phyloP scores from a whole-genome alignment of 2,113 vertebrate species.

The Ranitomeya variabilis region DNA sequence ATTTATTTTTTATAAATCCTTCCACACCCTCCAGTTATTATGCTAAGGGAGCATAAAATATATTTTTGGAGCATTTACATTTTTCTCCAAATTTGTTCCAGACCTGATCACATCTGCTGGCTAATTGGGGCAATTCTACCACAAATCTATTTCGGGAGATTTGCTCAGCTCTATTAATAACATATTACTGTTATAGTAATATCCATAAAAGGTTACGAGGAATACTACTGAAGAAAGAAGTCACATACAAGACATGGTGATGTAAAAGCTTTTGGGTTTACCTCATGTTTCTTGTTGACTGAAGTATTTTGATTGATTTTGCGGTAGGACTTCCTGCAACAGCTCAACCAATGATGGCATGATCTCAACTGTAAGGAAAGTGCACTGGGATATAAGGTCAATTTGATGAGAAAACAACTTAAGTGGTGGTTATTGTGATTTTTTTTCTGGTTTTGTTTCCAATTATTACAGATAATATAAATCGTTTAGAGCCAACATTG shows the following conservation, averaged over 20 bases:
- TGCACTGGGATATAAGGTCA: conserved; percentile 46
- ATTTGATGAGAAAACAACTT: conserved; percentile 54
- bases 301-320: conserved; percentile 46
- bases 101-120: too few relatives aligned
- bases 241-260: background rate
- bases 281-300: conserved; percentile 27
- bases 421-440: conserved; percentile 49
- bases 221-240: background rate
- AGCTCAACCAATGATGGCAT: conserved; percentile 37
- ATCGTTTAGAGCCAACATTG: background rate
- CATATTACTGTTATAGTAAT: background rate
- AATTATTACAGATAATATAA: conserved; percentile 27
- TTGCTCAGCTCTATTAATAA: background rate
- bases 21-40: too few relatives aligned
- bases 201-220: background rate
- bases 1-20: too few relatives aligned
- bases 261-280: conserved; percentile 41
- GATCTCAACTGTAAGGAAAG: conserved; percentile 51
- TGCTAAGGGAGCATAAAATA: too few relatives aligned
- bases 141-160: too few relatives aligned
- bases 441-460: conserved; percentile 18
- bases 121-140: too few relatives aligned
- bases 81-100: too few relatives aligned
- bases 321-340: conserved; percentile 41
- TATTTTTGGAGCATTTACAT: too few relatives aligned